Base-by-base conservation (phyloP, 2,113 vertebrate species). In the Phrynosoma platyrhinos region DNA sequence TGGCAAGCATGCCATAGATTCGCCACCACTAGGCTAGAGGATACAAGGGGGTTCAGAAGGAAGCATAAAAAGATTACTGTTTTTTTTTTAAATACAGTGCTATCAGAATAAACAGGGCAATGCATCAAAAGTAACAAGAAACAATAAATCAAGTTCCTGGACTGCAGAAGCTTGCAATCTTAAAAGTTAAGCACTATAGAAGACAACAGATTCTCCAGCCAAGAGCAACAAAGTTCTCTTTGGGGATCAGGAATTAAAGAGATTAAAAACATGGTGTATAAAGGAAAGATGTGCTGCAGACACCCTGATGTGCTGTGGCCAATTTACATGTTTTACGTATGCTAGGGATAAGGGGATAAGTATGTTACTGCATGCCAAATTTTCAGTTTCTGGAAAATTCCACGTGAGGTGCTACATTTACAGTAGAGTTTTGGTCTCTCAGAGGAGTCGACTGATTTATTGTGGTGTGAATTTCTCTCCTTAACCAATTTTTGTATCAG, bases 381-480 rank as follows among this genome's bases (percentile, higher is more conserved):
- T 55, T 20, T 9, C 58, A 25, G 32, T 66, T 36, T 21, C 58
- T 85, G 32, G 74, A 66, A 85, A 85, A 85, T 77, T 85, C 66
- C 82, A 83, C 0, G 8, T 18, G 66, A 52, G 42, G 18, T 9
- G 10, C 84, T n/a, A n/a, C 66, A 5, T 68, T 64, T 86, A 27
- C 27, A 71, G 47, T 18, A 27, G 42, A 53, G 30, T 12, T 69
- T 30, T 9, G n/a, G 18, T 7, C 68, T 40, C 32, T 27, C 53
- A 80, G 27, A 68, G 53, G 71, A 23, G 18, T 20, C 3, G 23
- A 14, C 9, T 62, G 13, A 76, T 62, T 72, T 72, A 55, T 30
- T 66, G 27, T 66, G 71, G 25, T 72, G 10, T 72, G 78, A 58
- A 42, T 6, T 13, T 80, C 53, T 53, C 4, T 58, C 30, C 47